Evolutionary conservation across 2,888 invertebrate species (phyloP), one percentile per base, ranked within the genome.

Genomic region (Ecliptopera silaceata): DNA sequence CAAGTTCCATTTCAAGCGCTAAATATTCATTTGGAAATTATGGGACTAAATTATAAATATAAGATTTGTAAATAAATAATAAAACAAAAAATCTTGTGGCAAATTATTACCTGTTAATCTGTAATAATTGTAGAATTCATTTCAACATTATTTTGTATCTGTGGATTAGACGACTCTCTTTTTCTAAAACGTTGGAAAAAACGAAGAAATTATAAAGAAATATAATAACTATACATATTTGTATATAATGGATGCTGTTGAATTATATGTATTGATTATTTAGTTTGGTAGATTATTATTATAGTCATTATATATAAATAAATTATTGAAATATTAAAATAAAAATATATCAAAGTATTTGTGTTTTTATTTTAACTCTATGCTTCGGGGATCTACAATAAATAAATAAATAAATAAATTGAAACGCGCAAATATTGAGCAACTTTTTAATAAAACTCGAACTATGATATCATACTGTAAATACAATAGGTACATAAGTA

Each of bases 211-310:
- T 69, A 75, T 73, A 53, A 77, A 74, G 65, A 80, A 79, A 52
- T 78, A 77, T 65, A 82, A 70, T 84, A 86, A 82, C 74, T 89
- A 88, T 90, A 89, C 83, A 89, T 87, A 87, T 84, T n/a, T 91
- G 90, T 91, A 90, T 86, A 90, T 88, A 91, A 84, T 74, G 81
- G 82, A 89, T 82, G 88, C 91, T 90, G 91, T 91, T 91, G 84
- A 87, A 88, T 82, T 88, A 85, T 89, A n/a, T n/a, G n/a, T n/a
- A 90, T 84, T 65, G 60, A 65, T 65, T 88, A 88, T 90, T 90
- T 91, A 90, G 91, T 90, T 88, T 89, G 72, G 89, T 91, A 90
- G 91, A 88, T 82, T 84, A 89, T 83, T 86, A 89, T 82, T 82
- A 88, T 86, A 90, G 88, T 88, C 86, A 89, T 84, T 88, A 90